Evolutionary conservation across 1,140 invertebrate species (phyloP), one percentile per base, ranked within the genome.

Genomic region (Tribolium madens): DNA sequence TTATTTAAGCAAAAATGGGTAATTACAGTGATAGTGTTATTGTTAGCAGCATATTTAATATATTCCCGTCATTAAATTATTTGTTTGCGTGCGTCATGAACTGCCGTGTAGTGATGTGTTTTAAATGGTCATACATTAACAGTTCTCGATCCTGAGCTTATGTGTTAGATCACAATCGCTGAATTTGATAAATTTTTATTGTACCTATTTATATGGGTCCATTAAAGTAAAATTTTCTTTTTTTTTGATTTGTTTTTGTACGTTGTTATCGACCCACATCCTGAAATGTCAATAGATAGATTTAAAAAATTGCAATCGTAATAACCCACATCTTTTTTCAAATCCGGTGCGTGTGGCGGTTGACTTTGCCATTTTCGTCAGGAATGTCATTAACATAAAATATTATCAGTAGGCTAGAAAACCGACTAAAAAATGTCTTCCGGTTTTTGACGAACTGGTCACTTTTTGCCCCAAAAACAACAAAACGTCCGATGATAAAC

Each of bases 121-220:
- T 64, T 64, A 64, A 64, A 64, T 64, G 57, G 57, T 64, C 57
- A 33, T 64, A 33, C 57, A 64, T 64, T 64, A 64, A 64, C 57
- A 64, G 57, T 64, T 31, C 57, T 64, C 57, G 57, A 64, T 64
- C 26, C 57, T 64, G 26, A 33, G 57, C 57, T 64, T 64, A 33
- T 64, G 57, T 64, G 57, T 64, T 64, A 33, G 57, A 64, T 64
- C 26, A n/a, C 12, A 33, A 64, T 64, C 57, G 26, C 10, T 64
- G 57, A 14, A 64, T 64, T 64, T 64, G 57, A 64, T 64, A 64
- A 64, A 64, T 64, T 64, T 64, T 64, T 64, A 64, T 64, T 33
- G 13, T 64, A 64, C 26, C n/a, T 10, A 64, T 64, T 18, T 64
- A 33, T 33, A 33, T 33, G 57, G 3, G 14, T 1, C 26, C 14